Evolutionary conservation across 2,888 invertebrate genomes (phyloP).

Genomic region (Brenthis daphne): DNA sequence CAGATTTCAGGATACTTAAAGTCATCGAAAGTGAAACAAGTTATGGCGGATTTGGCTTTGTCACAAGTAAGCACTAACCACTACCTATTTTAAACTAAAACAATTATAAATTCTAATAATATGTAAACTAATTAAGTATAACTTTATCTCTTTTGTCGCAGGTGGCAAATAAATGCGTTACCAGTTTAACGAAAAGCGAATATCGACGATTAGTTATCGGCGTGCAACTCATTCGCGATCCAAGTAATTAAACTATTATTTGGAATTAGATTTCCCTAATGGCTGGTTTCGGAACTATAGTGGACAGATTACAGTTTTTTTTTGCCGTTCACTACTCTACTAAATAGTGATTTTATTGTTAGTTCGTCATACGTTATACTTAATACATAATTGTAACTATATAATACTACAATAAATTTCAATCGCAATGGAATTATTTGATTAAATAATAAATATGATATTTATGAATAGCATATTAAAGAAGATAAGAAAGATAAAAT

Average conservation of each 20-base stretch:
- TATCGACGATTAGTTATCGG: constrained; percentile 95
- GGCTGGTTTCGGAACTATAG: too few species aligned
- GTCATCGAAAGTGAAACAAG: constrained; percentile 93
- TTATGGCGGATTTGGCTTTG: constrained; percentile 95
- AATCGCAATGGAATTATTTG: too few species aligned
- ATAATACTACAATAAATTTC: too few species aligned
- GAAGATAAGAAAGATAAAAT: too few species aligned
- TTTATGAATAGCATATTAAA: too few species aligned
- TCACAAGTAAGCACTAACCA: constrained; percentile 83
- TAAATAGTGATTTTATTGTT: too few species aligned
- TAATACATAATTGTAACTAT: too few species aligned
- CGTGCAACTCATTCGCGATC: constrained; percentile 95
- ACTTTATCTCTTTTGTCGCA: constrained; percentile 38
- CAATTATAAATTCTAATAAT: not conserved
- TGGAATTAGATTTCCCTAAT: not conserved
- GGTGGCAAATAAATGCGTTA: constrained; percentile 92
- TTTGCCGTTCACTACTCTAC: too few species aligned
- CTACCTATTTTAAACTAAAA: too few species aligned
- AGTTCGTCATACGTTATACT: too few species aligned
- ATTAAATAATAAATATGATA: too few species aligned
- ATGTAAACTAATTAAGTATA: not conserved
- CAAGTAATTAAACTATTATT: constrained; percentile 82
- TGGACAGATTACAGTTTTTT: too few species aligned
- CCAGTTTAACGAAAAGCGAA: constrained; percentile 93
- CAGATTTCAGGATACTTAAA: constrained; percentile 89